A percentile compares a stretch with the other conserved stretches of the same genome.
Conservation (phyloP, 2,113 vertebrate genomes). For the Spheniscus mendiculus region DNA sequence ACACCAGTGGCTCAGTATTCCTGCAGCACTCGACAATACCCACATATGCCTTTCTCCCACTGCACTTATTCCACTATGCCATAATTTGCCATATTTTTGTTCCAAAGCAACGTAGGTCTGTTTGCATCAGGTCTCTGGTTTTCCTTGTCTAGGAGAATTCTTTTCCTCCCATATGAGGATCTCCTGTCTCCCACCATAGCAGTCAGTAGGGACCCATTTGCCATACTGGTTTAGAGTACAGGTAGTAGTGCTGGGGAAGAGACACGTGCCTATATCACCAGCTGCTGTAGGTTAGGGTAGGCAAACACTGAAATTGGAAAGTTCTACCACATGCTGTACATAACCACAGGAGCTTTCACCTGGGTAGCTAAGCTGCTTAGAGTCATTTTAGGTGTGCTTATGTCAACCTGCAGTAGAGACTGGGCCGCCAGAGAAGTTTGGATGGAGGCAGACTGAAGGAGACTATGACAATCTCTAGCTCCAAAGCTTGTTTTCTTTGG, state of each 20-base stretch:
- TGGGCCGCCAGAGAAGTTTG: neutral
- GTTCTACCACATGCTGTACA: fast-evolving
- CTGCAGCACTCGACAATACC: neutral
- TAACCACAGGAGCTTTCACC: neutral
- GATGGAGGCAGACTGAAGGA: neutral
- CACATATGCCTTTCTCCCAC: neutral
- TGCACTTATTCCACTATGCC: neutral
- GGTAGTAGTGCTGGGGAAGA: neutral
- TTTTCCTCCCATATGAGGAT: neutral
- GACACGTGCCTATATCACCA: neutral
- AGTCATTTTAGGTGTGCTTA: neutral
- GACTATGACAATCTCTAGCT: neutral
- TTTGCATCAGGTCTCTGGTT: neutral
- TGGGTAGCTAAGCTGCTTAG: neutral
- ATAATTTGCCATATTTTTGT: neutral
- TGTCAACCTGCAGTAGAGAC: neutral
- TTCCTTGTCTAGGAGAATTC: neutral
- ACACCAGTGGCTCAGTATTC: neutral
- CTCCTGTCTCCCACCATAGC: neutral
- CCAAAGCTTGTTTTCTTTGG: neutral
- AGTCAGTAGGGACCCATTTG: neutral
- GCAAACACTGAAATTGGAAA: neutral
- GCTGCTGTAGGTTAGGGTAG: neutral
- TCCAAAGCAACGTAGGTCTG: neutral
- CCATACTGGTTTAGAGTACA: neutral